These are phyloP conservation scores for Sinocyclocheilus grahami DNA, from an alignment of 2,113 vertebrate species.

Conservation along the genomic window DNA sequence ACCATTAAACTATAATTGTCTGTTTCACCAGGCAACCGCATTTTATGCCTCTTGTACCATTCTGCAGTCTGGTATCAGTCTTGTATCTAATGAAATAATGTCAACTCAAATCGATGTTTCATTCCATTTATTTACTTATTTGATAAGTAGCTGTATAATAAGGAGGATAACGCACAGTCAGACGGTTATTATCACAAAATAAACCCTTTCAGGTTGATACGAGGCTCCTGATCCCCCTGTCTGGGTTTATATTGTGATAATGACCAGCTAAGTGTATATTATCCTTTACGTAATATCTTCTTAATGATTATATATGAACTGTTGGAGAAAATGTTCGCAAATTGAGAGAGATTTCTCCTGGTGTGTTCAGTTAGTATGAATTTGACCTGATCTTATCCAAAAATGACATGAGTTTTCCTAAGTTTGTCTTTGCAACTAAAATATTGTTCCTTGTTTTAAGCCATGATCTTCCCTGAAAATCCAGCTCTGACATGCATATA, in stretches of 20 bases:
- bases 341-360: conserved; percentile 2
- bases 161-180: background rate
- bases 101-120: background rate
- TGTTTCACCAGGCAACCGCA: background rate
- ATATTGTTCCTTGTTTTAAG: no score
- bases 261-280: background rate
- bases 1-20: background rate
- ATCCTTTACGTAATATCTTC: background rate
- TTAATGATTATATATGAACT: background rate
- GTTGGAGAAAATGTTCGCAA: background rate
- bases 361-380: background rate
- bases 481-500: no score
- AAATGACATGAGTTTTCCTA: no score
- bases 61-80: background rate
- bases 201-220: background rate
- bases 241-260: conserved; percentile 6
- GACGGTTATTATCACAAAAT: background rate
- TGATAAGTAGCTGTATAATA: conserved; percentile 1
- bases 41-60: background rate
- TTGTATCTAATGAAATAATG: background rate
- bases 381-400: conserved; percentile 29
- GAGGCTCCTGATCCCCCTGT: background rate
- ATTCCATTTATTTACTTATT: background rate
- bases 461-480: no score
- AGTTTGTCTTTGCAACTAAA: no score